Evolutionary conservation across 2,888 invertebrate species (phyloP), one percentile per base, ranked within the genome.

Genomic region (Sinotaia quadrata): DNA sequence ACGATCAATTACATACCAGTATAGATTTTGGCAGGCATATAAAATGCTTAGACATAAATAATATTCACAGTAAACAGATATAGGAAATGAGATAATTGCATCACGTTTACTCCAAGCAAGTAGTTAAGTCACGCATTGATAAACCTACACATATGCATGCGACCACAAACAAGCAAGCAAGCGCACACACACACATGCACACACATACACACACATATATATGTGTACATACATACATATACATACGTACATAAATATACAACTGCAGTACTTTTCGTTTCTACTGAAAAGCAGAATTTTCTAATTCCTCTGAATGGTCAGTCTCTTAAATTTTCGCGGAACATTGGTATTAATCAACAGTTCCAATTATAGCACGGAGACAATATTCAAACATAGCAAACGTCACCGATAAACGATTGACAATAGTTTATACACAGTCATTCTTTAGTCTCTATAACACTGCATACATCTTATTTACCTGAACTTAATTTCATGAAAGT

Each of bases 401-500:
- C n/a, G n/a, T n/a, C n/a, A n/a, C n/a, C n/a, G n/a, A n/a, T n/a
- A n/a, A n/a, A 18, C 10, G 41, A 41, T 41, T 18, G 41, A 41
- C 41, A 41, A 41, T 41, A 18, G 41, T 12, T 41, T 41, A 41
- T 18, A 12, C 41, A 12, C 18, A 41, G 8, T 41, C 41, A 41
- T 41, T 41, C 41, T 41, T 18, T 41, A 18, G 18, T 41, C 41
- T 41, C 41, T 41, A 18, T 12, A 41, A 18, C 41, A 41, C 41
- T 12, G 18, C 8, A 41, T 12, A 41, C 10, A n/a, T n/a, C n/a
- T 36, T 3, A 51, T 4, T 2, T 1, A 65, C 65, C 65, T 44
- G 56, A 65, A 65, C 37, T 31, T 41, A 34, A 65, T 31, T 5
- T 57, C 54, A 29, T 56, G 29, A 41, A 18, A 65, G 65, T 65